Evolutionary conservation across 2,888 invertebrate genomes (phyloP).

Genomic region (Amblyjoppa fuscipennis): DNA sequence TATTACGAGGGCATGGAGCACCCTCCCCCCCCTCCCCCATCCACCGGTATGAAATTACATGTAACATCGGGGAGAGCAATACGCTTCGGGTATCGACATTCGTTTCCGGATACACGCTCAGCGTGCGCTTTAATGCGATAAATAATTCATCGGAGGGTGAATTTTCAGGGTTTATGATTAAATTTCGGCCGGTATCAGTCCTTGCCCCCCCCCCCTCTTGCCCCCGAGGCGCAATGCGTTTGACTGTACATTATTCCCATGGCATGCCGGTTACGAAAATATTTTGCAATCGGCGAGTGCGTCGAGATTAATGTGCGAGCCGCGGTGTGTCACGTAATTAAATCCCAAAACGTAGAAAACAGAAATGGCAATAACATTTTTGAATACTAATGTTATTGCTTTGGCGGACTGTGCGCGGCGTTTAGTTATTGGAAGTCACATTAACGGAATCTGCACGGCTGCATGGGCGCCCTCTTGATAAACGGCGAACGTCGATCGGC

Average conservation of each 20-base stretch:
- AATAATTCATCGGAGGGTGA: slow-evolving; percentile 44
- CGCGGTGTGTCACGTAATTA: slow-evolving; percentile 53
- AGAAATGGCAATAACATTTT: not conserved
- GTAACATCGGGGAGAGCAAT: slow-evolving; percentile 29
- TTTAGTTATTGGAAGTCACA: slow-evolving; percentile 6
- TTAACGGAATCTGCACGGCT: not conserved
- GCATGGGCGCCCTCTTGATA: not conserved
- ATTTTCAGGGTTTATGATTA: slow-evolving; percentile 62
- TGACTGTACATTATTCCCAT: slow-evolving; percentile 14
- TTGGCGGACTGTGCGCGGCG: not conserved
- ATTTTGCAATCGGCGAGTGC: slow-evolving; percentile 50
- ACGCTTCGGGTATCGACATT: slow-evolving; percentile 30
- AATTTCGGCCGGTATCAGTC: slow-evolving; percentile 70
- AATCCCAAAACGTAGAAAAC: slow-evolving; percentile 35
- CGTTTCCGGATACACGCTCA: not conserved
- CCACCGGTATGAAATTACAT: not conserved
- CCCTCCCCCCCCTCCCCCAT: not conserved
- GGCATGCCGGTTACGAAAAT: slow-evolving; percentile 12
- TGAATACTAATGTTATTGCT: not conserved
- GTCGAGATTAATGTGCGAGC: slow-evolving; percentile 39
- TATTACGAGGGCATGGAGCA: not conserved
- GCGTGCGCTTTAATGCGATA: slow-evolving; percentile 15
- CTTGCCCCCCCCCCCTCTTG: not conserved
- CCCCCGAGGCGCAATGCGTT: not conserved
- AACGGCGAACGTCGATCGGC: not conserved